phyloP scores from a whole-genome alignment of 2,113 vertebrate genomes.

The Aphelocoma coerulescens region DNA sequence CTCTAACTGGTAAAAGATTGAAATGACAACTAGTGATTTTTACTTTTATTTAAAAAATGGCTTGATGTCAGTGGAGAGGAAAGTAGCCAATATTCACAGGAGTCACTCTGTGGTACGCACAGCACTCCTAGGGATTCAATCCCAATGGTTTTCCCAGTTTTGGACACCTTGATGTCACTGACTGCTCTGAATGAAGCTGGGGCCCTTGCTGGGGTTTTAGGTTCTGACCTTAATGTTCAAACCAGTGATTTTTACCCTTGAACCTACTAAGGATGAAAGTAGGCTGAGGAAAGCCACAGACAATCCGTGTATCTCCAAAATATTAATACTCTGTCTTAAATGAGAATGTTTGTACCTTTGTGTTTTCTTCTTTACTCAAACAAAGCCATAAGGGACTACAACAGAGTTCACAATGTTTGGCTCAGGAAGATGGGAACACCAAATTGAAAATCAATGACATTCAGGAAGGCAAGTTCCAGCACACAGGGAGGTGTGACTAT shows the following conservation, averaged over 20 bases:
- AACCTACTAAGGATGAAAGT: not conserved
- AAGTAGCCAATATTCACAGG: not conserved
- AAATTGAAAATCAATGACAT: not conserved
- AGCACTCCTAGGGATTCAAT: not conserved
- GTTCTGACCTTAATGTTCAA: not conserved
- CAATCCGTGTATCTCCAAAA: not conserved
- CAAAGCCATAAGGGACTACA: not conserved
- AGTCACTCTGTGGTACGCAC: not conserved
- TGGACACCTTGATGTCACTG: not conserved
- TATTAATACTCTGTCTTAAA: not conserved
- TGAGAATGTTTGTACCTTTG: not conserved
- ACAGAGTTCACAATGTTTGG: not conserved
- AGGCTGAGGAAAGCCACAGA: not conserved
- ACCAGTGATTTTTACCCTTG: not conserved
- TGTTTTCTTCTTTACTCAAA: not conserved
- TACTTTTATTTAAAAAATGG: not conserved
- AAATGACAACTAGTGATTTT: not conserved
- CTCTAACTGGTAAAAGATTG: not conserved
- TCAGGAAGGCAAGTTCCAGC: not conserved
- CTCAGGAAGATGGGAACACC: not conserved
- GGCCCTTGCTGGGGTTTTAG: not conserved
- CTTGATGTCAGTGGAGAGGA: not conserved
- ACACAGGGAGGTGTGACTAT: not conserved
- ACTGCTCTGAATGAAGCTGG: not conserved
- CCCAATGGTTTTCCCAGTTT: not conserved